Base-by-base conservation (phyloP, 2,113 vertebrate genomes). In the Apteryx mantelli region DNA sequence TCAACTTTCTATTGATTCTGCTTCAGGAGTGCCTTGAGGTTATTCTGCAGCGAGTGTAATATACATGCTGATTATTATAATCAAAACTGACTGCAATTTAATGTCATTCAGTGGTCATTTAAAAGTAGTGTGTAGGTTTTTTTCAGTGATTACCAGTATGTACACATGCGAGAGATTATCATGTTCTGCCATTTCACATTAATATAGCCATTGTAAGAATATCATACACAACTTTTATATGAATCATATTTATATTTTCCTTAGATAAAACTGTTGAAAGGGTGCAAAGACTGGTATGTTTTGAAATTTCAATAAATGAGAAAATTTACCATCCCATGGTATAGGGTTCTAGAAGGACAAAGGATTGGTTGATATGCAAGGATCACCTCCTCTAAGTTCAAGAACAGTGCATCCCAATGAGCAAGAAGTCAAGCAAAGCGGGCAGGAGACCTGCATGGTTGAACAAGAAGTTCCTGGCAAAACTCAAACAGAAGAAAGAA, bases 1-100 rank as follows among this genome's bases (percentile, higher is more conserved):
- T 80, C 86, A 96, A 18, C 30, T 91, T 96, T 58, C 36, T 92
- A 56, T 88, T 77, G 14, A 70, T 96, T 96, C 46, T 86, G 58
- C 24, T 95, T 92, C 61, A 88, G 81, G 88, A 88, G 61, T 63
- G 65, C 28, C 42, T 80, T 56, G 46, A 93, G 78, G 66, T 80
- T 93, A 86, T 7, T 69, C 52, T 74, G 70, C 30, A 71, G 13
- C 70, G 79, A 96, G 92, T 13, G 68, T 40, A 92, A 89, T 52
- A 95, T 55, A 82, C 4, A 80, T 28, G 92, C 55, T 5, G 84
- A 18, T 76, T 84, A 53, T 61, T 86, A 36, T 64, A 89, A 94
- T 81, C 82, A 95, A 96, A 92, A 71, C 7, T 71, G 36, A 86
- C 40, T 89, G 50, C 14, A 94, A 26, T 82, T 79, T 34, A 83